A percentile compares a stretch with the other conserved stretches of the same genome.
phyloP scores from a whole-genome alignment of 1,140 invertebrate species.

The Apis cerana region DNA sequence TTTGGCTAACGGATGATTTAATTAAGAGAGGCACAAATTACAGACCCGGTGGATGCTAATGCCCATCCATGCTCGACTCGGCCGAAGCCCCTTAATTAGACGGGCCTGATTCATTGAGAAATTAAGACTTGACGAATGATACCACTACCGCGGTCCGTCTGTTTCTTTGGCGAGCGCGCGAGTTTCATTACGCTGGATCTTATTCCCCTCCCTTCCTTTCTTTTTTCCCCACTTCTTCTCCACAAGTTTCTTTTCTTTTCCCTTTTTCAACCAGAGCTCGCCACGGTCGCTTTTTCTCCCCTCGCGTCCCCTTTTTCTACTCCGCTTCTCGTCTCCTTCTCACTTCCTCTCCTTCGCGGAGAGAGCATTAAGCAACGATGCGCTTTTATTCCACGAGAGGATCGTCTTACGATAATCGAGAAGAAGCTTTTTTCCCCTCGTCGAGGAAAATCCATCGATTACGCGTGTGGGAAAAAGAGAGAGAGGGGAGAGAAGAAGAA shows the following conservation, averaged over 20 bases:
- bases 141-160: constrained; percentile 52
- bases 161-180: constrained; percentile 52
- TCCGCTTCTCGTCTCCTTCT: neutral
- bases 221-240: neutral
- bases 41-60: constrained; percentile 80
- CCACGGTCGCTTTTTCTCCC: neutral
- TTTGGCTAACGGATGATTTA: constrained; percentile 81
- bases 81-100: constrained; percentile 78
- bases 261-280: neutral
- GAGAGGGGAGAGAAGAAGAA: too few relatives aligned
- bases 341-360: too few relatives aligned
- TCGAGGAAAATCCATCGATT: neutral
- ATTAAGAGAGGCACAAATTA: constrained; percentile 82
- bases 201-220: neutral
- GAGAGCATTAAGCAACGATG: constrained; percentile 21
- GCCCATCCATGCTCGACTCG: constrained; percentile 75
- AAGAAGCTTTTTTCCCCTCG: neutral
- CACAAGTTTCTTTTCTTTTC: neutral
- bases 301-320: neutral
- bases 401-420: constrained; percentile 24
- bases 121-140: constrained; percentile 68
- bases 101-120: constrained; percentile 73
- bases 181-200: constrained; percentile 51
- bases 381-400: constrained; percentile 34
- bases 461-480: too few relatives aligned